These are phyloP conservation scores for Conger conger DNA, from an alignment of 2,113 vertebrate genomes.

Conservation along the genomic window DNA sequence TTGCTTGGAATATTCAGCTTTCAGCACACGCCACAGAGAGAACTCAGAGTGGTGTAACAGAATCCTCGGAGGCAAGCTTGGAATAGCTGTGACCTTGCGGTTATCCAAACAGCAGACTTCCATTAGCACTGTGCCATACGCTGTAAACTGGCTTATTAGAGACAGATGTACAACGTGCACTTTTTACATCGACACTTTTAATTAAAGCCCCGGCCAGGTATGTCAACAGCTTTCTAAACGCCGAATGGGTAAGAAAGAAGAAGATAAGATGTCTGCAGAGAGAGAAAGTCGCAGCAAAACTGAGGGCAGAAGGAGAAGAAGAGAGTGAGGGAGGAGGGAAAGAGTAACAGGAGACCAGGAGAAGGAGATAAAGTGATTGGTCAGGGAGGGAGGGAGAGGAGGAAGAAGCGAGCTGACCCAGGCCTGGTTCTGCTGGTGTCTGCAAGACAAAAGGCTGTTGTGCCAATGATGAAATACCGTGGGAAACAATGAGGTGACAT, in stretches of 20 bases:
- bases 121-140: conserved; percentile 46
- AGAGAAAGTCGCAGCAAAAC: no score
- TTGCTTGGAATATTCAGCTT: conserved; percentile 49
- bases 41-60: conserved; percentile 67
- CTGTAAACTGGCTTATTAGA: conserved; percentile 54
- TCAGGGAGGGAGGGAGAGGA: conserved; percentile 1
- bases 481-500: conserved; percentile 45
- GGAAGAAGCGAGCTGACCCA: conserved; percentile 3
- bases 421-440: conserved; percentile 2
- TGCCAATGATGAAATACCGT: conserved; percentile 46
- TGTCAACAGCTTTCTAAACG: background rate
- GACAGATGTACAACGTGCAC: conserved; percentile 45
- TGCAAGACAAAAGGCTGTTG: conserved; percentile 40
- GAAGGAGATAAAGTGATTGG: background rate
- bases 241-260: conserved; percentile 9
- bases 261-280: background rate
- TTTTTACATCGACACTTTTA: conserved; percentile 26
- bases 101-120: conserved; percentile 63
- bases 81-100: conserved; percentile 66
- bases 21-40: conserved; percentile 48
- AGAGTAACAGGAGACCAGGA: conserved; percentile 25
- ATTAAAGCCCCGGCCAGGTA: conserved; percentile 25
- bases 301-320: conserved; percentile 19
- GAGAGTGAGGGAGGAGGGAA: background rate
- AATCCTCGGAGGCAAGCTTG: conserved; percentile 58